These are phyloP conservation scores for Lophius americanus DNA, from an alignment of 2,797 vertebrate species.

Conservation along the genomic window DNA sequence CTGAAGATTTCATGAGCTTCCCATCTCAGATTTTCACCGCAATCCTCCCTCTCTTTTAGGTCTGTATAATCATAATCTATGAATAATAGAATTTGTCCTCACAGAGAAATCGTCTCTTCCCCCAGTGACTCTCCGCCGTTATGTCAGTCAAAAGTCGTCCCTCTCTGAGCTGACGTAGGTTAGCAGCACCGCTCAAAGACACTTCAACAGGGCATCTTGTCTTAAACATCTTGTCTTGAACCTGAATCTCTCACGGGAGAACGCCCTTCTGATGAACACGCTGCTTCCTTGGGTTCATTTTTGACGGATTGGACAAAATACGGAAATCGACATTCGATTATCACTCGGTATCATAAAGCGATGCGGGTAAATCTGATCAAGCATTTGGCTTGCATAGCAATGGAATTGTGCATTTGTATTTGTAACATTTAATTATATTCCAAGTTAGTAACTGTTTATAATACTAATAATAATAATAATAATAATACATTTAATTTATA, in stretches of 20 bases:
- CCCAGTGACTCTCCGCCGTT: not conserved
- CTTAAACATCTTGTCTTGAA: not conserved
- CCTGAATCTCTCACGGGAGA: not conserved
- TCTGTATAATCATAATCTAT: slow-evolving; percentile 19
- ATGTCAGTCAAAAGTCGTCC: not conserved
- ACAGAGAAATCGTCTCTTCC: not conserved
- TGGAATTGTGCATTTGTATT: not conserved
- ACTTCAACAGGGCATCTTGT: not conserved
- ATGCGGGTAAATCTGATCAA: slow-evolving; percentile 4
- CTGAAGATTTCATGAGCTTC: slow-evolving; percentile 43
- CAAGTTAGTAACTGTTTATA: too few species aligned
- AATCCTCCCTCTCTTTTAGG: slow-evolving; percentile 17
- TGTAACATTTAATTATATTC: too few species aligned
- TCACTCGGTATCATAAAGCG: not conserved
- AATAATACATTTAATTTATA: too few species aligned
- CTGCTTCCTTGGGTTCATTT: not conserved
- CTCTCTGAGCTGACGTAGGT: not conserved
- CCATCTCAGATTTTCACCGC: slow-evolving; percentile 11
- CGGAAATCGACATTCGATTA: not conserved
- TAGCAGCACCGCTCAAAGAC: not conserved
- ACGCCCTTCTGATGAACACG: not conserved
- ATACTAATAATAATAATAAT: too few species aligned
- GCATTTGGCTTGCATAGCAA: not conserved
- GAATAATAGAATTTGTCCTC: slow-evolving; percentile 16
- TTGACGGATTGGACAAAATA: not conserved